A percentile compares a stretch with the other conserved stretches of the same genome.
Conservation (phyloP, 2,113 vertebrate genomes). For the Gracilinanus agilis region DNA sequence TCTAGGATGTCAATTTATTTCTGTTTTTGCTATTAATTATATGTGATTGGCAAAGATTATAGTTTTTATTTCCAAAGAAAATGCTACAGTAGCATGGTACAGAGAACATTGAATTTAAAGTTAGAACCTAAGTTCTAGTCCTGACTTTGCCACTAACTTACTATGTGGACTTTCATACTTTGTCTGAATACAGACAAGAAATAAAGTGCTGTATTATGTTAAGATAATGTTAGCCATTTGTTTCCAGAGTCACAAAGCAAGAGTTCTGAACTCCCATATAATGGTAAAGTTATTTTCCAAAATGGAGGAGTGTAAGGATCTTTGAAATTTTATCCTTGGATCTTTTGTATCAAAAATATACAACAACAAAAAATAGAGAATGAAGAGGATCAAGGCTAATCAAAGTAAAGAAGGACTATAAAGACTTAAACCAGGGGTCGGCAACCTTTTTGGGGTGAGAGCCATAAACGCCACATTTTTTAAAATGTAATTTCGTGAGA, state of each 20-base stretch:
- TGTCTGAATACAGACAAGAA: neutral
- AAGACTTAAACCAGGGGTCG: neutral
- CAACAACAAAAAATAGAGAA: neutral
- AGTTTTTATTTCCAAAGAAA: slow-evolving; percentile 49
- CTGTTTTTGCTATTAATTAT: slow-evolving; percentile 47
- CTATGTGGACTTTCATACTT: neutral
- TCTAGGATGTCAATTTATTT: slow-evolving; percentile 36
- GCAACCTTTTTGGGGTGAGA: too few species aligned
- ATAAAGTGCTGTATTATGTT: neutral
- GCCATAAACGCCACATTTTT: too few species aligned
- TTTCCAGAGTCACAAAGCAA: neutral
- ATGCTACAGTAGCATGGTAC: neutral
- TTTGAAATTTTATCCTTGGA: neutral
- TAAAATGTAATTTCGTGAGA: too few species aligned
- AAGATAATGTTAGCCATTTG: neutral
- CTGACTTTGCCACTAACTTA: neutral
- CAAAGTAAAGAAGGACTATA: neutral
- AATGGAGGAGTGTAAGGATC: neutral
- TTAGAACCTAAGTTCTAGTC: neutral
- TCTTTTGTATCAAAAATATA: neutral
- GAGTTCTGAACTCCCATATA: neutral
- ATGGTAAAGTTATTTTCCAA: neutral
- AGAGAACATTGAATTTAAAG: neutral
- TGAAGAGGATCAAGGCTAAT: neutral
- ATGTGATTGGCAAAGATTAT: slow-evolving; percentile 15